Conservation (phyloP, 2,888 invertebrate species). For the Megalurothrips usitatus region DNA sequence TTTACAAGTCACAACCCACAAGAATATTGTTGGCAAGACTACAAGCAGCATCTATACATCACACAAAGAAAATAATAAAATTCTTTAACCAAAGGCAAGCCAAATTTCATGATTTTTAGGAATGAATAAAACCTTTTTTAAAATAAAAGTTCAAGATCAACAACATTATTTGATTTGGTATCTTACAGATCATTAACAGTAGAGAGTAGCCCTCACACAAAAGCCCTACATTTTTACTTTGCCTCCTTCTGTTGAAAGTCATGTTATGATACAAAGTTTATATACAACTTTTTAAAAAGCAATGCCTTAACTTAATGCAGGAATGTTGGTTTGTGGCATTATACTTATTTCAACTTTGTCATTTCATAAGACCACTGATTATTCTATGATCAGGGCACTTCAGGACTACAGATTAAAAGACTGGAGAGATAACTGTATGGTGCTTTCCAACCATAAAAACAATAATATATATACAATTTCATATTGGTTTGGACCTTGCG, state of each 20-base stretch:
- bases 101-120: neutral
- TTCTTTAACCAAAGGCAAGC: neutral
- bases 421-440: neutral
- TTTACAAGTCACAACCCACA: neutral
- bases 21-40: neutral
- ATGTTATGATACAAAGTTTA: neutral
- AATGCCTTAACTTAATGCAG: neutral
- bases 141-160: neutral
- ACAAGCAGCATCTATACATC: neutral
- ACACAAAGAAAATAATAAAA: neutral
- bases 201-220: neutral
- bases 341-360: neutral
- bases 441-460: neutral
- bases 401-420: neutral
- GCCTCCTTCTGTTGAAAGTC: neutral
- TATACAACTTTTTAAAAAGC: neutral
- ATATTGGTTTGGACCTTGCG: neutral
- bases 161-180: neutral
- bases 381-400: too few relatives aligned
- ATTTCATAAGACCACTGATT: neutral
- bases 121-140: neutral
- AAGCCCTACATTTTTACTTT: neutral
- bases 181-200: constrained; percentile 2
- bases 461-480: neutral
- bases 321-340: neutral